phyloP scores from a whole-genome alignment of 2,888 invertebrate genomes.

The Scelioninae gen. 1 region DNA sequence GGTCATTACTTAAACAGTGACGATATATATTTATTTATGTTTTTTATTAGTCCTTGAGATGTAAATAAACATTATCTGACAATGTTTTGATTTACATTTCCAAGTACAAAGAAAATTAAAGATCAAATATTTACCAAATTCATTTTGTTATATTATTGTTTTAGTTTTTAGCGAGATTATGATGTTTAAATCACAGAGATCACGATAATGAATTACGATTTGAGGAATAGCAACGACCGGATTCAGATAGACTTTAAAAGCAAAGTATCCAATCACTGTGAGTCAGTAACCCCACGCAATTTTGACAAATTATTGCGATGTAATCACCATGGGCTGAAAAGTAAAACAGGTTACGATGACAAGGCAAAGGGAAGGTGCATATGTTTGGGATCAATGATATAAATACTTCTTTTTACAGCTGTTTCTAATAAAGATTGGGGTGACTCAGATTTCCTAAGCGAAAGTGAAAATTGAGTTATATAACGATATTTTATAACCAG shows the following conservation, averaged over 20 bases:
- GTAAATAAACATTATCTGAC: too few species aligned
- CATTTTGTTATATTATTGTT: too few species aligned
- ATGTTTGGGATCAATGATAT: conserved; percentile 37
- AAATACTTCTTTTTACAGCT: conserved; percentile 21
- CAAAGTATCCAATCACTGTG: conserved; percentile 15
- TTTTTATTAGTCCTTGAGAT: too few species aligned
- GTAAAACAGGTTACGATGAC: conserved; percentile 32
- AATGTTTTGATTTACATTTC: too few species aligned
- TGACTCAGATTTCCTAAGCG: conserved; percentile 23
- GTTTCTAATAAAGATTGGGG: conserved; percentile 13
- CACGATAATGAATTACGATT: too few species aligned
- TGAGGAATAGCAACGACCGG: background rate
- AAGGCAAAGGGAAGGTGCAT: conserved; percentile 23
- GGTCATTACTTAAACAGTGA: too few species aligned
- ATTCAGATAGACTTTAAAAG: conserved; percentile 1
- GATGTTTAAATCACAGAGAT: too few species aligned
- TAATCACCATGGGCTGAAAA: conserved; percentile 14
- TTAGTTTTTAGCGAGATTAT: too few species aligned
- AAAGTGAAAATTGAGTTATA: conserved; percentile 4
- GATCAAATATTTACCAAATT: too few species aligned
- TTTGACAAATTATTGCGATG: conserved; percentile 25
- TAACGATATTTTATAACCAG: background rate
- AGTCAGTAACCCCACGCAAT: conserved; percentile 14
- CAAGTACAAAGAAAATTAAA: too few species aligned
- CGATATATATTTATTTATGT: too few species aligned